Conservation (phyloP, 2,113 vertebrate genomes). For the Oryzias celebensis region DNA sequence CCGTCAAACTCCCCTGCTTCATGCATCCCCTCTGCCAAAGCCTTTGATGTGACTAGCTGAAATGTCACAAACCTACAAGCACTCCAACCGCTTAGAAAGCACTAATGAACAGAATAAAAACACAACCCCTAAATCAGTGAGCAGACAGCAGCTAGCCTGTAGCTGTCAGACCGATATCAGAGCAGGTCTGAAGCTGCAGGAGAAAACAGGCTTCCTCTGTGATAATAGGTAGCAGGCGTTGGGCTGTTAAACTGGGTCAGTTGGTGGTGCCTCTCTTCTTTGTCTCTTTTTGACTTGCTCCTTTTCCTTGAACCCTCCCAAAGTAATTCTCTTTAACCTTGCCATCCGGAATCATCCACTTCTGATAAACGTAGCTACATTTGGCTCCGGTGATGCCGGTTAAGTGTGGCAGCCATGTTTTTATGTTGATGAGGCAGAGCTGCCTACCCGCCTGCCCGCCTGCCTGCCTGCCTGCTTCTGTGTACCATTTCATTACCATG, state of each 20-base stretch:
- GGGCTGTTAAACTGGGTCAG: slow-evolving; percentile 64
- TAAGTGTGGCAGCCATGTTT: slow-evolving; percentile 17
- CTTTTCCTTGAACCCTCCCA: neutral
- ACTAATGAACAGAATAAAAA: slow-evolving; percentile 73
- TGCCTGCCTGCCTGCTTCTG: slow-evolving; percentile 10
- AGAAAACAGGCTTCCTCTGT: slow-evolving; percentile 49
- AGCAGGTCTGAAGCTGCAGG: slow-evolving; percentile 44
- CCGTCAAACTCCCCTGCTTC: slow-evolving; percentile 48
- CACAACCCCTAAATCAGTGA: slow-evolving; percentile 57
- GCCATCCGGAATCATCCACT: slow-evolving; percentile 15
- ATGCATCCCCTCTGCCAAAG: slow-evolving; percentile 23
- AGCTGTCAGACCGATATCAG: slow-evolving; percentile 62
- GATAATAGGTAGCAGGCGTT: slow-evolving; percentile 66
- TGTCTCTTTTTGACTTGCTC: slow-evolving; percentile 7
- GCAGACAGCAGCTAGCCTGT: slow-evolving; percentile 57
- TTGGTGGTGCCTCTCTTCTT: slow-evolving; percentile 37
- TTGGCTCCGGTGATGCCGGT: slow-evolving; percentile 43
- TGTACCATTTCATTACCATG: slow-evolving; percentile 44
- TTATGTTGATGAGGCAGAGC: slow-evolving; percentile 26
- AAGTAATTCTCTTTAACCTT: slow-evolving; percentile 7
- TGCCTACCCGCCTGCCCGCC: too few species aligned
- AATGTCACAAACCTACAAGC: slow-evolving; percentile 67
- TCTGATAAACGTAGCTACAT: slow-evolving; percentile 46
- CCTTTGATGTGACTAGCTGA: slow-evolving; percentile 66
- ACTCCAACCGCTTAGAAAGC: slow-evolving; percentile 52